phyloP scores from a whole-genome alignment of 2,888 invertebrate genomes.

The Agrypnus murinus region DNA sequence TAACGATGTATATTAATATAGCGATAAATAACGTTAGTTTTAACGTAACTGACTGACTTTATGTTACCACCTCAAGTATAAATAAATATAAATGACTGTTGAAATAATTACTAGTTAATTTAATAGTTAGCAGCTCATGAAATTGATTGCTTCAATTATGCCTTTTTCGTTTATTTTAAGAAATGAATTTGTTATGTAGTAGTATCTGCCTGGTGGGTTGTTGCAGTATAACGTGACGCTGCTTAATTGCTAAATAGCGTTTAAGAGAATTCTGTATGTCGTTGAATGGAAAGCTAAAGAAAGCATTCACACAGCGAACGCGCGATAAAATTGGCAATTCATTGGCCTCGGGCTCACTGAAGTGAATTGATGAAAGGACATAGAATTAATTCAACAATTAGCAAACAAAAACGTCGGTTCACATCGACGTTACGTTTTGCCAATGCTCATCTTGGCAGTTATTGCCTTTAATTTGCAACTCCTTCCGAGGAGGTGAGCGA shows the following conservation, averaged over 20 bases:
- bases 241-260: conserved; percentile 59
- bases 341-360: conserved; percentile 56
- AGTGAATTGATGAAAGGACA: conserved; percentile 67
- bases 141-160: too few species aligned
- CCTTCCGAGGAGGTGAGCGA: conserved; percentile 68
- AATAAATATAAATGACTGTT: too few species aligned
- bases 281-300: conserved; percentile 53
- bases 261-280: conserved; percentile 47
- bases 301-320: conserved; percentile 57
- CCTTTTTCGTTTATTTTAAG: background rate
- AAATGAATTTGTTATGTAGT: background rate
- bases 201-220: conserved; percentile 4
- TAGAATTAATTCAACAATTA: conserved; percentile 71
- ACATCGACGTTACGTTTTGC: conserved; percentile 66
- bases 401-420: conserved; percentile 70
- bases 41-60: too few species aligned
- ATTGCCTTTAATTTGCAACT: conserved; percentile 72
- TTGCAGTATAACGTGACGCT: conserved; percentile 14
- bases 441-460: conserved; percentile 69
- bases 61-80: too few species aligned
- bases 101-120: too few species aligned
- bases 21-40: too few species aligned
- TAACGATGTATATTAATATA: too few species aligned
- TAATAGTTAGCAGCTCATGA: too few species aligned
- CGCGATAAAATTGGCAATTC: conserved; percentile 60